Percentiles rank a stretch among this genome's conserved stretches.
These are phyloP conservation scores for Gastracanthus pulcherrimus DNA, from an alignment of 2,888 invertebrate genomes.

Conservation along the genomic window DNA sequence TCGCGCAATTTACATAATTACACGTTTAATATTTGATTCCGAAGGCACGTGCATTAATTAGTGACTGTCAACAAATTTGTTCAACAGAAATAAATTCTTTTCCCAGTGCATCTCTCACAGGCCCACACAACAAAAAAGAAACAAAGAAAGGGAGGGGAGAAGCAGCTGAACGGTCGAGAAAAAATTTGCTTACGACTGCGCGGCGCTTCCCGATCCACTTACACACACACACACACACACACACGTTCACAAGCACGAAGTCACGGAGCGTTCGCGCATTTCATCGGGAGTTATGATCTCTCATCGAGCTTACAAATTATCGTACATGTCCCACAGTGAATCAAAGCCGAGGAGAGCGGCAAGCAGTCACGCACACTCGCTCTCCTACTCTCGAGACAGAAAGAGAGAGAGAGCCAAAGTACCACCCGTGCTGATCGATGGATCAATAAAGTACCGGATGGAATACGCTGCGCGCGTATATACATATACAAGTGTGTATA, in stretches of 20 bases:
- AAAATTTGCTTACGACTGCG: slow-evolving; percentile 50
- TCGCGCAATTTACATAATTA: slow-evolving; percentile 40
- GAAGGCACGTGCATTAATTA: slow-evolving; percentile 32
- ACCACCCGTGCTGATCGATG: slow-evolving; percentile 67
- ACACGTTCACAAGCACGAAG: too few species aligned
- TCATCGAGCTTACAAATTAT: slow-evolving; percentile 61
- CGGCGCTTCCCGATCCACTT: not conserved
- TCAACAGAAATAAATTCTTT: slow-evolving; percentile 24
- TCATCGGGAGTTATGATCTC: slow-evolving; percentile 59
- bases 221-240: too few species aligned
- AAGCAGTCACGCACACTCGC: slow-evolving; percentile 42
- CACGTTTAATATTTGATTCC: not conserved
- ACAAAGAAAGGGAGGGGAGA: not conserved
- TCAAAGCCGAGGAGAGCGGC: slow-evolving; percentile 43
- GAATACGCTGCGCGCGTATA: slow-evolving; percentile 22
- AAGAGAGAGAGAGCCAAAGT: too few species aligned
- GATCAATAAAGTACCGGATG: slow-evolving; percentile 60
- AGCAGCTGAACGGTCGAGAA: not conserved
- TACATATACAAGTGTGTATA: not conserved
- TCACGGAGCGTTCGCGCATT: slow-evolving; percentile 38
- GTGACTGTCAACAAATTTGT: slow-evolving; percentile 27
- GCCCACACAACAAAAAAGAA: not conserved
- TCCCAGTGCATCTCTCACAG: too few species aligned
- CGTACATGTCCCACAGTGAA: slow-evolving; percentile 58
- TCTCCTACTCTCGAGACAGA: not conserved